Percentiles rank a stretch among this genome's conserved stretches.
Evolutionary conservation across 2,113 vertebrate species (phyloP).

Genomic region (Gobio gobio): DNA sequence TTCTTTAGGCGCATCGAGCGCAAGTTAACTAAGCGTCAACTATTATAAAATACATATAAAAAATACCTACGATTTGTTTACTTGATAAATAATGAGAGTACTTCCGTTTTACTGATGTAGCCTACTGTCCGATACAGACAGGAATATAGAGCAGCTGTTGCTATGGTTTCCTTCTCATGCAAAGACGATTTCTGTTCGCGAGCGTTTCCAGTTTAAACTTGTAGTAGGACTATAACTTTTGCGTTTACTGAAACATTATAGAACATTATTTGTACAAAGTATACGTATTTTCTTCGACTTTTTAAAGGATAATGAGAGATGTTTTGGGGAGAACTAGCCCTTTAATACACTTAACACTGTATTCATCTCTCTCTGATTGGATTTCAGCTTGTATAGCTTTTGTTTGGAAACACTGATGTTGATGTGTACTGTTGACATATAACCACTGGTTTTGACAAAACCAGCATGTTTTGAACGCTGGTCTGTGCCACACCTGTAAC

Average conservation of each 20-base stretch:
- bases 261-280: background rate
- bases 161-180: background rate
- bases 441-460: background rate
- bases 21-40: background rate
- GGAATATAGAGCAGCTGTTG: background rate
- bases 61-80: background rate
- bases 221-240: background rate
- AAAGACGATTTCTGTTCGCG: background rate
- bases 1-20: background rate
- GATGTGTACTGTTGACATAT: background rate
- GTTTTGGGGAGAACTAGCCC: background rate
- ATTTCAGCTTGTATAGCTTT: background rate
- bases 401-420: background rate
- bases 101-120: background rate
- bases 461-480: background rate
- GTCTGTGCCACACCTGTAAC: constrained; percentile 30
- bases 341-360: background rate
- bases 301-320: background rate
- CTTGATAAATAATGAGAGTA: background rate
- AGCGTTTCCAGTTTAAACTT: background rate
- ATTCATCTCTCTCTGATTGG: background rate
- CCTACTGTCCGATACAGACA: background rate
- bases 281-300: background rate
- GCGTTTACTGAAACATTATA: background rate
- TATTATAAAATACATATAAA: background rate